Conservation (phyloP, 2,113 vertebrate genomes). For the Sakesphorus luctuosus region DNA sequence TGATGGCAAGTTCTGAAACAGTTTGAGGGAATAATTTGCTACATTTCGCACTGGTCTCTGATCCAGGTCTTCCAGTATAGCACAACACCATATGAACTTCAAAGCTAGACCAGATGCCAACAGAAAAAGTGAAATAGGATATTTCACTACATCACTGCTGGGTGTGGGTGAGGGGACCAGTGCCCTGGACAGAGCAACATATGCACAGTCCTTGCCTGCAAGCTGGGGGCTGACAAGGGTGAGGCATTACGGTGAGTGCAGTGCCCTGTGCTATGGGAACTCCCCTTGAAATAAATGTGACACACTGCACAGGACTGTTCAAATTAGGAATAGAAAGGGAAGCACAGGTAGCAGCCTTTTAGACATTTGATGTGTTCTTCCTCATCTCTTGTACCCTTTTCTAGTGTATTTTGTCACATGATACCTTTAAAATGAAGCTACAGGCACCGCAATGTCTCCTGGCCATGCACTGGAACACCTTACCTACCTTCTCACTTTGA, state of each 20-base stretch:
- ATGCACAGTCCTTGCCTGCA: not conserved
- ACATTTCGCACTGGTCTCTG: not conserved
- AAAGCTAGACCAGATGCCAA: not conserved
- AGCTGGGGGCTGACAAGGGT: not conserved
- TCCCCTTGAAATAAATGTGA: not conserved
- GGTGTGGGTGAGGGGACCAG: not conserved
- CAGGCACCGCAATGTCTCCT: not conserved
- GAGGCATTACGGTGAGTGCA: not conserved
- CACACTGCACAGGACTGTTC: not conserved
- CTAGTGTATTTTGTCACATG: not conserved
- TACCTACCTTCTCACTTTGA: not conserved
- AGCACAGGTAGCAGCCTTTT: not conserved
- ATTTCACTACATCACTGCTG: not conserved
- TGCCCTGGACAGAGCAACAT: fast-evolving
- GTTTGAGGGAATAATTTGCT: not conserved
- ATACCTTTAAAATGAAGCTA: not conserved
- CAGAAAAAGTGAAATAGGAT: not conserved
- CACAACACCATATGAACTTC: not conserved
- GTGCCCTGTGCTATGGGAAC: not conserved
- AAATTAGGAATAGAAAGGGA: not conserved
- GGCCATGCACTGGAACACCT: not conserved
- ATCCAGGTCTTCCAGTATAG: not conserved
- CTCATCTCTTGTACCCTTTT: not conserved
- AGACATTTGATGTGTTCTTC: not conserved
- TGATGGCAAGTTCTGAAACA: not conserved